Percentiles rank a stretch among this genome's conserved stretches.
These are phyloP conservation scores for Polydrusus tereticollis DNA, from an alignment of 2,888 invertebrate genomes.

Conservation along the genomic window DNA sequence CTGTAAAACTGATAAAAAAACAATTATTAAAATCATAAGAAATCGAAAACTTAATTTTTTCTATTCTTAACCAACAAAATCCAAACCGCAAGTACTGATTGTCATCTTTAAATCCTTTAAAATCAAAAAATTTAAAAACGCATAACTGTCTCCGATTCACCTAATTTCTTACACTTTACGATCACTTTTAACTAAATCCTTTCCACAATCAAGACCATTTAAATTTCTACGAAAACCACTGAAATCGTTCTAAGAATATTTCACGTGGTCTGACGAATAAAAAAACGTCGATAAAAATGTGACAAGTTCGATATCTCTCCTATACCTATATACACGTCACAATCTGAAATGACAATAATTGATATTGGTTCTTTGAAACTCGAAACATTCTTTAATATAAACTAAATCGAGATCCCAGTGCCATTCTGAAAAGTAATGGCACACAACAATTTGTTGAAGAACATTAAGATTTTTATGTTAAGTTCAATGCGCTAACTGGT, in stretches of 20 bases:
- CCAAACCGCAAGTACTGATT: neutral
- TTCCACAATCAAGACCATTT: neutral
- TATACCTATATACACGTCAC: neutral
- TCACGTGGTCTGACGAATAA: neutral
- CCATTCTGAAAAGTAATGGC: conserved; percentile 20
- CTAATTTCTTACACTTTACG: neutral
- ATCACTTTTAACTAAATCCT: neutral
- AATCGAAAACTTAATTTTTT: neutral
- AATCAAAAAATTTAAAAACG: neutral
- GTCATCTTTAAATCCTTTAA: neutral
- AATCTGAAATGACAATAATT: neutral
- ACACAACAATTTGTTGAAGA: conserved; percentile 26
- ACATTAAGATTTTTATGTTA: conserved; percentile 21
- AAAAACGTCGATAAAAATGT: neutral
- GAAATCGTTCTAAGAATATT: neutral
- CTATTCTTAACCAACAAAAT: neutral
- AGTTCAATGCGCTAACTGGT: too few species aligned
- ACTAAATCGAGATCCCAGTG: conserved; percentile 20
- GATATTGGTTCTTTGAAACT: conserved; percentile 27
- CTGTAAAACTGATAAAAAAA: too few species aligned
- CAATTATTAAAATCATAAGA: too few species aligned
- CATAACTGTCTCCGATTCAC: neutral
- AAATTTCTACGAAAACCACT: neutral
- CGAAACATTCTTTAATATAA: neutral
- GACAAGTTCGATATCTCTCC: neutral